A percentile compares a stretch with the other conserved stretches of the same genome.
Evolutionary conservation across 2,113 vertebrate species (phyloP).

Genomic region (Tenebrosternarchus preto): DNA sequence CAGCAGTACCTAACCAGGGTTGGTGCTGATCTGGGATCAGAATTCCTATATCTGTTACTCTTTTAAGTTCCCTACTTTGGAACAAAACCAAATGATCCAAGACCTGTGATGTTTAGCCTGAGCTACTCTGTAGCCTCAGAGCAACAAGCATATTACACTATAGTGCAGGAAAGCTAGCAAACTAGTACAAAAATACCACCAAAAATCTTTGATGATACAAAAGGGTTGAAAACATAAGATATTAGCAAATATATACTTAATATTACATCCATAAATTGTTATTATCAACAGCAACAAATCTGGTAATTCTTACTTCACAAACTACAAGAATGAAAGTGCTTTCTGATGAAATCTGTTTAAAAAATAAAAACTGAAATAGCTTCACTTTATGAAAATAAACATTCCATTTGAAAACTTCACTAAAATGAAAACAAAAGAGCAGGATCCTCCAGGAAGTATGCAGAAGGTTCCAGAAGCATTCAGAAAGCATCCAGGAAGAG

Average conservation of each 20-base stretch:
- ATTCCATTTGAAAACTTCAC: background rate
- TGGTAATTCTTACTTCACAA: background rate
- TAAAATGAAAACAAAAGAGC: background rate
- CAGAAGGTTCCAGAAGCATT: background rate
- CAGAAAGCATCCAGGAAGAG: background rate
- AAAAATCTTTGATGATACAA: background rate
- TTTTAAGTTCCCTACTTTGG: no score
- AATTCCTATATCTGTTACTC: no score
- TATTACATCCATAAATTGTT: background rate
- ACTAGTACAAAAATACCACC: background rate
- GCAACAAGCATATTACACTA: background rate
- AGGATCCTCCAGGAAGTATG: background rate
- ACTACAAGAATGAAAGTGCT: conserved; percentile 37
- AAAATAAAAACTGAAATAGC: no score
- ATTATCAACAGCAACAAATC: background rate
- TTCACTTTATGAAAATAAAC: background rate
- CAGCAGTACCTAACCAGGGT: conserved; percentile 34
- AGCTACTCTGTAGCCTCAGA: conserved; percentile 24
- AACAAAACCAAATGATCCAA: no score
- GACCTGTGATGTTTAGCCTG: background rate
- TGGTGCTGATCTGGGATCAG: no score
- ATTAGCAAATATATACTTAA: background rate
- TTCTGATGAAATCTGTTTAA: background rate
- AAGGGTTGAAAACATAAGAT: background rate
- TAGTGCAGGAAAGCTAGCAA: conserved; percentile 9